Base-by-base conservation (phyloP, 2,888 invertebrate genomes). In the Metellina segmentata region DNA sequence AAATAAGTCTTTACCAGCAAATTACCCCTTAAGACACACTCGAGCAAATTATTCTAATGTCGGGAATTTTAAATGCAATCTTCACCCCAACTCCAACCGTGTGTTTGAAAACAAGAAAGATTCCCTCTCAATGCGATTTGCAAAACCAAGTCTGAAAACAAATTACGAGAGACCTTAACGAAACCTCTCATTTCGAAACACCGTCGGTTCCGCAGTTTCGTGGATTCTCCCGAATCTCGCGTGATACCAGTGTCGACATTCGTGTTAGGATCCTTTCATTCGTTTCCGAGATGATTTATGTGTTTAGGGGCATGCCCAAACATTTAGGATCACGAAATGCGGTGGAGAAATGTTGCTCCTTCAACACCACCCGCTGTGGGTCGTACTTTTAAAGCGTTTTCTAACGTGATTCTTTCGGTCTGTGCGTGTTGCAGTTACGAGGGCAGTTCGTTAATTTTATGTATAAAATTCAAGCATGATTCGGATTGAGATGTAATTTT, bases 261-360 rank as follows among this genome's bases (percentile, higher is more conserved):
- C 85, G 61, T 81, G 81, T 53, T 77, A 77, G 81, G 70, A 71
- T 82, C 81, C 71, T 48, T 82, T 71, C 69, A 81, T 81, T 81
- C 81, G 81, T 69, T 81, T 81, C 81, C 49, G 48, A 34, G 51
- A 69, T 86, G 85, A 86, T 86, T 86, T 86, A 86, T 86, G 85
- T 86, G n/a, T n/a, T 49, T 51, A 49, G 77, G 85, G 19, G 51
- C 20, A 53, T 48, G 52, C 77, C 34, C 19, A 70, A 70, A 61
- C 69, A 53, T 86, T 86, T 86, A 86, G 78, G 78, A 78, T 70
- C 78, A 86, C 85, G 85, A 71, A 82, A 82, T 82, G 20, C 51
- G 20, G 51, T 51, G 82, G 71, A 71, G 77, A 77, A 77, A 77
- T 51, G 71, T 34, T 34, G 70, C 70, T n/a, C 82, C 19, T 34